phyloP scores from a whole-genome alignment of 1,140 invertebrate species.

The Eubasilissa regina region DNA sequence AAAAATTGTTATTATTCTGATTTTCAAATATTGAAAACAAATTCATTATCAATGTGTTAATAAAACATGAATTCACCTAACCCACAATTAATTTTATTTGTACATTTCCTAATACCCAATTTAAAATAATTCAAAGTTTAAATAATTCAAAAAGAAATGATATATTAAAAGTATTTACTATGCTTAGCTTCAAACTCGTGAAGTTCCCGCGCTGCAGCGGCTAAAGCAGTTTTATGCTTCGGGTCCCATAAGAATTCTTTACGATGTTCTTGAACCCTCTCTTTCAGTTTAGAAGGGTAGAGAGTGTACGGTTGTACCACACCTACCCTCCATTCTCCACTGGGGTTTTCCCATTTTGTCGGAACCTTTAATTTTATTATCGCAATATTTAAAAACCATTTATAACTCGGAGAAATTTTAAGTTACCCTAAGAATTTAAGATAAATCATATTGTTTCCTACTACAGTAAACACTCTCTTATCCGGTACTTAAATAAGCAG shows the following conservation, averaged over 20 bases:
- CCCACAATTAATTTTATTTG: too few species aligned
- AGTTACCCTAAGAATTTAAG: too few species aligned
- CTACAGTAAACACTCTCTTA: too few species aligned
- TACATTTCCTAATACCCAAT: neutral
- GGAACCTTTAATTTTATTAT: constrained; percentile 79
- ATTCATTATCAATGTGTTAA: too few species aligned
- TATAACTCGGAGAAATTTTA: too few species aligned
- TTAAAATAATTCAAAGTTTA: neutral
- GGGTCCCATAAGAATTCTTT: constrained; percentile 92
- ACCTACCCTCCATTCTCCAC: constrained; percentile 87
- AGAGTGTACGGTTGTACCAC: constrained; percentile 90
- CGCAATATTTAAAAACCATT: too few species aligned
- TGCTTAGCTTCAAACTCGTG: constrained; percentile 80
- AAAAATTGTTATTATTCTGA: too few species aligned
- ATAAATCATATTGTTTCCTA: too few species aligned
- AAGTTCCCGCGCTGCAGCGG: constrained; percentile 83
- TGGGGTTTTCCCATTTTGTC: constrained; percentile 86
- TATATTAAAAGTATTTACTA: constrained; percentile 61
- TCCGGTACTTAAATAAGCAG: too few species aligned
- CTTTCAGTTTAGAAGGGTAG: constrained; percentile 87
- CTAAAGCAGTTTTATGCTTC: constrained; percentile 82
- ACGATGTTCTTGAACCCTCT: constrained; percentile 87
- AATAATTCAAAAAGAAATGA: neutral
- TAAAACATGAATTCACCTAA: too few species aligned
- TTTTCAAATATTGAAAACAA: too few species aligned